Percentiles rank a stretch among this genome's conserved stretches.
Conservation (phyloP, 2,888 invertebrate genomes). For the Heteropelma amictum region DNA sequence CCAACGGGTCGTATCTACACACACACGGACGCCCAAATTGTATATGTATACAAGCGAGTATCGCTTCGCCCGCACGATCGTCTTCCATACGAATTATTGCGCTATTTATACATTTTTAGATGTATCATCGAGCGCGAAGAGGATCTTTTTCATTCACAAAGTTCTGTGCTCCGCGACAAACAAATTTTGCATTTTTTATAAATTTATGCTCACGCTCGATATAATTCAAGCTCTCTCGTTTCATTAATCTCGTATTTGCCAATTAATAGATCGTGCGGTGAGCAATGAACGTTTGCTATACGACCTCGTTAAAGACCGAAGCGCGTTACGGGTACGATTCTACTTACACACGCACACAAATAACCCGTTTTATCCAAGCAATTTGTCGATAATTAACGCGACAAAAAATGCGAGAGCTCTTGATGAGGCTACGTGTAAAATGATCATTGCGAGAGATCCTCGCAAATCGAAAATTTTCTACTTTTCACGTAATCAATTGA, state of each 20-base stretch:
- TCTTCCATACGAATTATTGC: background rate
- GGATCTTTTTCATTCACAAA: too few species aligned
- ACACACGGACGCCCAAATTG: too few species aligned
- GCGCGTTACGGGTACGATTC: conserved; percentile 7
- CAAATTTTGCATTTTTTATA: conserved; percentile 6
- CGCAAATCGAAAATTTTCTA: too few species aligned
- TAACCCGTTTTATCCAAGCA: too few species aligned
- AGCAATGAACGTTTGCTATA: conserved; percentile 44
- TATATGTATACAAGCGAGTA: conserved; percentile 6
- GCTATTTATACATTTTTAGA: background rate
- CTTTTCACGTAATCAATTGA: too few species aligned
- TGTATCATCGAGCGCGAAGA: background rate
- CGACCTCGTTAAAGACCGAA: conserved; percentile 49
- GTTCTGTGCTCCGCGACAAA: too few species aligned
- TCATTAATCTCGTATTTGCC: conserved; percentile 48
- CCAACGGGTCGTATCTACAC: conserved; percentile 33
- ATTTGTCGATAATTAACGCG: background rate
- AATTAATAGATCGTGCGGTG: conserved; percentile 54
- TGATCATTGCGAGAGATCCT: too few species aligned
- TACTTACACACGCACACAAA: too few species aligned
- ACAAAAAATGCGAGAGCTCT: too few species aligned
- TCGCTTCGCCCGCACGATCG: conserved; percentile 17
- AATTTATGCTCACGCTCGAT: too few species aligned
- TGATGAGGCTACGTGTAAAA: too few species aligned
- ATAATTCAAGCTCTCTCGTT: conserved; percentile 35